A percentile compares a stretch with the other conserved stretches of the same genome.
Evolutionary conservation across 2,888 invertebrate genomes (phyloP).

Genomic region (Mystacides longicornis): DNA sequence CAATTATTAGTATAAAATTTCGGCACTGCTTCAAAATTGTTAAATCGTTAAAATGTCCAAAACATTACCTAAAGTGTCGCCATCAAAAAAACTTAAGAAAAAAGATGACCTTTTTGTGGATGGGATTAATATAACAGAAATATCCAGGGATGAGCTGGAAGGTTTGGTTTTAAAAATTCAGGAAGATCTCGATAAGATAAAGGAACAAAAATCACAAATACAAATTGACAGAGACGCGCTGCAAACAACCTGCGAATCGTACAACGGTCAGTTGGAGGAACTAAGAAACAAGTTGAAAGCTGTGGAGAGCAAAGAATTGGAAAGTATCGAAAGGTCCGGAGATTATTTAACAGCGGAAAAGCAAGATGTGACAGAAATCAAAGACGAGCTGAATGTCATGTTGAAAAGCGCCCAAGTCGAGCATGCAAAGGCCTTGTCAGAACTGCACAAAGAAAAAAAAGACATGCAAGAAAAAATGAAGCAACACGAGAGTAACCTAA

Average conservation of each 20-base stretch:
- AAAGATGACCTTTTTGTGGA: background rate
- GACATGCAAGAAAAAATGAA: background rate
- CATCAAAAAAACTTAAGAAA: background rate
- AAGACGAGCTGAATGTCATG: background rate
- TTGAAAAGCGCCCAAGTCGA: background rate
- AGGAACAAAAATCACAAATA: background rate
- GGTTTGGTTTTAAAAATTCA: background rate
- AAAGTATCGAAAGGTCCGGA: background rate
- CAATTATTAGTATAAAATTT: background rate
- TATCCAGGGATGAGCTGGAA: background rate
- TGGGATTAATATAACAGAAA: background rate
- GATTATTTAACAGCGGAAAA: background rate
- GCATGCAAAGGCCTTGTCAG: background rate
- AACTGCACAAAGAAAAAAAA: background rate
- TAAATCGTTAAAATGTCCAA: background rate
- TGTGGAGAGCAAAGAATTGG: background rate
- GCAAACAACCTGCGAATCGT: background rate
- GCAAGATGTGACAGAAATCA: background rate
- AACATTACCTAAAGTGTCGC: background rate
- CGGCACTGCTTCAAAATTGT: background rate
- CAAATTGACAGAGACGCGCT: background rate
- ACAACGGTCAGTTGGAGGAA: background rate
- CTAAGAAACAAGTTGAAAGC: background rate
- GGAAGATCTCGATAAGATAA: background rate
- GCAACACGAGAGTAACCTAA: background rate